Conservation (phyloP, 1,140 invertebrate species). For the Globodera ellingtonae region DNA sequence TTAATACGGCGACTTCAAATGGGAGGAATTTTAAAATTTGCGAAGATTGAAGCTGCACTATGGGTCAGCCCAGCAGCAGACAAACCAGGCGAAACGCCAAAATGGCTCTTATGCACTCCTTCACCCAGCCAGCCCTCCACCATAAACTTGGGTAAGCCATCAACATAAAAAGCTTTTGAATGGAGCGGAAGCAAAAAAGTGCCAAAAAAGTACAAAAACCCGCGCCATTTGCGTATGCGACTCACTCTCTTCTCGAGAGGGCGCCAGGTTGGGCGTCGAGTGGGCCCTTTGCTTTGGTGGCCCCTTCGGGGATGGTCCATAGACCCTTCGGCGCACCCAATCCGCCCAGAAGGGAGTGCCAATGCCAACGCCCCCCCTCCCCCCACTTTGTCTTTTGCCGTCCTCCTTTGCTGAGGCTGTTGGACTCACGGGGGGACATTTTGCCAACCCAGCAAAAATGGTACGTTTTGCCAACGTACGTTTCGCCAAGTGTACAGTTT, state of each 20-base stretch:
- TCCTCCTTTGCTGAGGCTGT: not conserved
- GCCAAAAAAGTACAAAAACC: not conserved
- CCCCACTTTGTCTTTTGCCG: not conserved
- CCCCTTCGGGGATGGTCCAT: not conserved
- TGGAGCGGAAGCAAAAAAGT: not conserved
- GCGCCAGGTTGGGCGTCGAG: constrained; percentile 11
- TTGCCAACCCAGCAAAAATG: too few species aligned
- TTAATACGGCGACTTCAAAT: too few species aligned
- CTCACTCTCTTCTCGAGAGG: not conserved
- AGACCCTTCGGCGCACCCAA: not conserved
- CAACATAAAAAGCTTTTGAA: too few species aligned
- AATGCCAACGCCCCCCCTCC: not conserved
- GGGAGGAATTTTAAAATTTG: too few species aligned
- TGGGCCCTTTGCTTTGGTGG: constrained; percentile 4
- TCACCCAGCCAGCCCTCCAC: too few species aligned
- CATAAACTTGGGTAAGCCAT: too few species aligned
- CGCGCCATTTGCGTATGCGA: not conserved
- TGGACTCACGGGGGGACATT: not conserved
- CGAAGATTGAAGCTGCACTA: too few species aligned
- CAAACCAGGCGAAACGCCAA: too few species aligned
- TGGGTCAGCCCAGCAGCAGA: too few species aligned
- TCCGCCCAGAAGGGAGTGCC: not conserved
- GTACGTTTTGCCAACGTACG: too few species aligned
- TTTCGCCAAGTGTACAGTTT: too few species aligned
- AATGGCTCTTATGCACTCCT: too few species aligned